Evolutionary conservation across 92 coral and sea anemone species (phyloP).

Genomic region (Palythoa heliodiscus): DNA sequence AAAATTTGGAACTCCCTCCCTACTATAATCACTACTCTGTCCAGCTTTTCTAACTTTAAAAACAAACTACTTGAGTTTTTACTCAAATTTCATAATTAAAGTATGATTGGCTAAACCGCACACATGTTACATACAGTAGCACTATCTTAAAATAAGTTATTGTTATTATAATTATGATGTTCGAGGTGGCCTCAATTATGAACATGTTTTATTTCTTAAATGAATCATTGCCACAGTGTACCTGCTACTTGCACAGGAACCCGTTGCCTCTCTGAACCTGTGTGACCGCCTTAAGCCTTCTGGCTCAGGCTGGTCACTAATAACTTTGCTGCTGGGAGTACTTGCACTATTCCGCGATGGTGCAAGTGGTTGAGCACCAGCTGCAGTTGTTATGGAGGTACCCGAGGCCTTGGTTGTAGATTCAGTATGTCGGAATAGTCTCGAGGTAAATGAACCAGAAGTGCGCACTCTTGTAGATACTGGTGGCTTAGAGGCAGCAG

Average conservation of each 20-base stretch:
- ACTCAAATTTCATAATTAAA: too few relatives aligned
- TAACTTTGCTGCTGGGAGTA: conserved; percentile 27
- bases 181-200: too few relatives aligned
- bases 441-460: conserved; percentile 42
- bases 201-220: too few relatives aligned
- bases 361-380: conserved; percentile 32
- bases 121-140: too few relatives aligned
- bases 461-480: conserved; percentile 47
- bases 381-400: conserved; percentile 35
- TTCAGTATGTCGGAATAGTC: conserved; percentile 16
- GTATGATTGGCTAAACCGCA: too few relatives aligned
- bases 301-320: conserved; percentile 97
- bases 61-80: too few relatives aligned
- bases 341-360: conserved; percentile 29
- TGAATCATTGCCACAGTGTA: not conserved
- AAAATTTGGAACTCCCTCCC: too few relatives aligned
- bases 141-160: too few relatives aligned
- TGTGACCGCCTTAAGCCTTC: conserved; percentile 99
- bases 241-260: conserved; percentile 99
- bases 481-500: conserved; percentile 60
- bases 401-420: conserved; percentile 43
- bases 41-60: too few relatives aligned
- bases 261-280: conserved; percentile 97
- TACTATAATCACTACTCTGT: too few relatives aligned
- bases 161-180: too few relatives aligned